Conservation (phyloP, 2,113 vertebrate species). For the Condylura cristata region DNA sequence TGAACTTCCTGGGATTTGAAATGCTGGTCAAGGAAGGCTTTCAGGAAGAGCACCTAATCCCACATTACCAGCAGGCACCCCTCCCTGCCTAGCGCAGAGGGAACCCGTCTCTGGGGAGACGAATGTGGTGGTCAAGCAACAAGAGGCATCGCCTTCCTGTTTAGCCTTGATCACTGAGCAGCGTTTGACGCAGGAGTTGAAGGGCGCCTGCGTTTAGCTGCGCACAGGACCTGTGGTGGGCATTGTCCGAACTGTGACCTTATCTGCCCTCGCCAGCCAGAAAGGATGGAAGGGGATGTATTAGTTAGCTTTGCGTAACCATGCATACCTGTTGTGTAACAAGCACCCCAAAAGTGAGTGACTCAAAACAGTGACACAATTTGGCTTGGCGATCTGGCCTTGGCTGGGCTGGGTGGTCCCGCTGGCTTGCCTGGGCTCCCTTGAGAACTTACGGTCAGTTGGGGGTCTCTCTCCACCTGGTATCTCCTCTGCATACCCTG, state of each 20-base stretch:
- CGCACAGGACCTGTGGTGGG: not conserved
- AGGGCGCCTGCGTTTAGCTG: not conserved
- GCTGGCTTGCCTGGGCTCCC: not conserved
- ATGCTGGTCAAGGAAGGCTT: not conserved
- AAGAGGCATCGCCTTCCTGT: not conserved
- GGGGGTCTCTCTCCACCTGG: not conserved
- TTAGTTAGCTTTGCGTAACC: not conserved
- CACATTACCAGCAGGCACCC: not conserved
- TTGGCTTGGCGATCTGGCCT: not conserved
- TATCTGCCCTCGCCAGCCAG: not conserved
- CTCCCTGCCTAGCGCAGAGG: not conserved
- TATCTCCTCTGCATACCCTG: not conserved
- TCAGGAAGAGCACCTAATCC: not conserved
- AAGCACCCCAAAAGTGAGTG: not conserved
- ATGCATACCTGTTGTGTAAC: not conserved
- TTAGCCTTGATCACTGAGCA: not conserved
- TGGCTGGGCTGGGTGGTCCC: not conserved
- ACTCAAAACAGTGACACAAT: not conserved
- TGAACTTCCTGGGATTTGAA: not conserved
- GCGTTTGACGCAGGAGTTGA: not conserved
- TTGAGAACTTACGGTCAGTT: not conserved
- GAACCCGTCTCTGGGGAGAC: not conserved
- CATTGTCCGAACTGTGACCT: not conserved
- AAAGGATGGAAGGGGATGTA: not conserved
- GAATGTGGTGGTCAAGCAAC: not conserved